Evolutionary conservation across 2,888 invertebrate species (phyloP).

Genomic region (Pocota personata): DNA sequence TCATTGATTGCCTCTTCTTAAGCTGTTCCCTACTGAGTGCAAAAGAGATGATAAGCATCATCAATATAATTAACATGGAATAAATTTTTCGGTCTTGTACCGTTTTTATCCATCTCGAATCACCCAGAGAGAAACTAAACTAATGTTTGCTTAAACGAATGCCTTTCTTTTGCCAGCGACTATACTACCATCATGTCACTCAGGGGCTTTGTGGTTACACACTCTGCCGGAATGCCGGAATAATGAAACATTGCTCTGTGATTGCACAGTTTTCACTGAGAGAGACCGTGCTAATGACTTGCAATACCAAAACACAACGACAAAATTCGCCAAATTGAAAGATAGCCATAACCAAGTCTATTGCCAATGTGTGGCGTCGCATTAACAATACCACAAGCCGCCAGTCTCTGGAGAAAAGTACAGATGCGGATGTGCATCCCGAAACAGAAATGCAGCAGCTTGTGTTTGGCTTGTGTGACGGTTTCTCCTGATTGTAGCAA

Average conservation of each 20-base stretch:
- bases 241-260: constrained; percentile 50
- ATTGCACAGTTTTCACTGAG: constrained; percentile 44
- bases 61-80: constrained; percentile 66
- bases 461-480: constrained; percentile 51
- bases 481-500: constrained; percentile 66
- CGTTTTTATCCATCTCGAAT: constrained; percentile 49
- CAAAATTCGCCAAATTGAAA: constrained; percentile 60
- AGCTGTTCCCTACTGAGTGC: constrained; percentile 38
- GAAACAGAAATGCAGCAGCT: constrained; percentile 40
- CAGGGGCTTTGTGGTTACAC: constrained; percentile 13
- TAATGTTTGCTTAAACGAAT: constrained; percentile 35
- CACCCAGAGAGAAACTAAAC: constrained; percentile 49
- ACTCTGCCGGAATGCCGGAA: constrained; percentile 32
- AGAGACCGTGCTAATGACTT: constrained; percentile 63
- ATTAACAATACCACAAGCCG: constrained; percentile 11
- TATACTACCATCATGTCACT: neutral
- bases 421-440: constrained; percentile 58
- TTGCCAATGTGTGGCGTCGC: constrained; percentile 16
- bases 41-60: constrained; percentile 62
- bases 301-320: constrained; percentile 26
- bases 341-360: constrained; percentile 48
- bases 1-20: constrained; percentile 51
- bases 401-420: constrained; percentile 20
- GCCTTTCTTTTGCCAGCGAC: constrained; percentile 3
- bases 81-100: constrained; percentile 57